Base-by-base conservation (phyloP, 2,797 vertebrate species). In the Rhadinocentrus ornatus region DNA sequence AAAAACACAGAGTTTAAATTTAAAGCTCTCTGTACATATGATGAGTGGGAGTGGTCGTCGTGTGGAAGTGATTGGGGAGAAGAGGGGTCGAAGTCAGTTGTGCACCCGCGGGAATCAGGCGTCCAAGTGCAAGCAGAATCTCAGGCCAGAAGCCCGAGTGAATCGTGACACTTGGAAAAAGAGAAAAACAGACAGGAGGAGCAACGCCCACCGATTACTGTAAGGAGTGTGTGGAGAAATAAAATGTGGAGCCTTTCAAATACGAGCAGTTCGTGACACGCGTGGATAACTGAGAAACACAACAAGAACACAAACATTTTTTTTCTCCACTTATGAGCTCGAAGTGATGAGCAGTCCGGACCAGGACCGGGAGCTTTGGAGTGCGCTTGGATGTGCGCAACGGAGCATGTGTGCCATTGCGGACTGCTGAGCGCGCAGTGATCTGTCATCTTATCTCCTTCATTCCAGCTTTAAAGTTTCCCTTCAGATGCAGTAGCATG, bases 161-260 rank as follows among this genome's bases (percentile, higher is more conserved):
- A 82, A 78, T 91, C 86, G 91, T 91, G 91, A 89, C 86, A 85
- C 80, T 84, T 78, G 71, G 66, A 62, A 27, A 66, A 7, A 63
- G 53, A 77, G 63, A 58, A 57, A 69, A 78, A 44, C 37, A 75
- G 66, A 72, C 83, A 56, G 77, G 68, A 81, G 81, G 80, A 89
- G 82, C 77, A 31, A 86, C 90, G 83, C 89, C 88, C 87, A 85
- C 87, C 68, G 78, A 73, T 67, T 60, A 71, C 54, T 58, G 82
- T 73, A 75, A 63, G 75, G 68, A 80, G 77, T 56, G 83, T 65
- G 63, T 73, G 82, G 78, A 76, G 69, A 32, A 7, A 6, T 61
- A 56, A 71, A 73, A 34, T 82, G 75, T 80, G 74, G 76, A 82
- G 71, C 50, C 53, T 76, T 84, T 39, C 81, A 68, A 80, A 82